Evolutionary conservation across 2,113 vertebrate species (phyloP), one percentile per base, ranked within the genome.

Genomic region (Nyctibius bracteatus): DNA sequence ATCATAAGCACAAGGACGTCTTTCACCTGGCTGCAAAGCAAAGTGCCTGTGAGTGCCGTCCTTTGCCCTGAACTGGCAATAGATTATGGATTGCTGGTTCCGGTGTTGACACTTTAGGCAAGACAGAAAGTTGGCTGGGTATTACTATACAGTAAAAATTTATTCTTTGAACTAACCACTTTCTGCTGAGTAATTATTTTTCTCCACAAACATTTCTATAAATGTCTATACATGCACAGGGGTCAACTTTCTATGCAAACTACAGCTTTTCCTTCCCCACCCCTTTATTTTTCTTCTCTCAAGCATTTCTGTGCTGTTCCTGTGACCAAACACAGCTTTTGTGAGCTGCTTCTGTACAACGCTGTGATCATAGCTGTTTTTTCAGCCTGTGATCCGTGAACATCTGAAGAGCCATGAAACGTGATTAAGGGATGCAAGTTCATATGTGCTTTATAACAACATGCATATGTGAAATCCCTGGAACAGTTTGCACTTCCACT

Each of bases 121-220:
- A 94, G 63, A 57, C 82, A 93, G 67, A 94, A 93, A 81, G 25
- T 63, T 90, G 90, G 55, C 68, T 83, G 51, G 58, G 22, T 86
- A 35, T 28, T 85, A 47, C 12, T 46, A 5, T 21, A 65, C 5
- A 41, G 59, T 43, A 71, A 91, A 88, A 94, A 35, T 5, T 5
- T 35, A 66, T 67, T 94, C 90, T 96, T 93, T 96, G 75, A 90
- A 86, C 71, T 55, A 92, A 78, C 46, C 46, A 59, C 51, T 86
- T 94, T 90, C 80, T 93, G 59, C 77, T 88, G 82, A 94, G 79
- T 52, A 81, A 93, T 93, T 88, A 35, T 77, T 92, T 92, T 88
- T 70, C 62, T 81, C 55, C 8, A 3, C 55, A 93, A 51, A 70
- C 12, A 6, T 93, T 90, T 93, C 75, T 94, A 73, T 51, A 92